Base-by-base conservation (phyloP, 1,140 invertebrate species). In the Muscidifurax raptorellus region DNA sequence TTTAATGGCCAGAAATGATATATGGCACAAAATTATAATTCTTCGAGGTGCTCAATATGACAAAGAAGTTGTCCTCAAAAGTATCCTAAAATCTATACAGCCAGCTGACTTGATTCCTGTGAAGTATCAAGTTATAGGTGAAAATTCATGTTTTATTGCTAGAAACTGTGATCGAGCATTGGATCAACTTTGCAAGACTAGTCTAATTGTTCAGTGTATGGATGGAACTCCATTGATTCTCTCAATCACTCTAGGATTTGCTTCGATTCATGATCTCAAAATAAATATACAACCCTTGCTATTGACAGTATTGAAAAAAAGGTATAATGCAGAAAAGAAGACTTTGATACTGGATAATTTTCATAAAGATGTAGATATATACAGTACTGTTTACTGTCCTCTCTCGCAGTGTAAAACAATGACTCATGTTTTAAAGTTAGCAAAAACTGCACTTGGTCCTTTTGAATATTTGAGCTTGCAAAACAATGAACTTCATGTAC, bases 81-180 rank as follows among this genome's bases (percentile, higher is more conserved):
- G 91, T 22, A 92, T 94, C 59, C 78, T 94, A n/a, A 90, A 90
- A 47, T 87, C 92, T 18, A 90, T 94, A 1, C 90, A 93, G 72
- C 94, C 94, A 10, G 87, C 91, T 6, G 93, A 94, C 80, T 87
- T 94, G 5, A 93, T 94, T 59, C 94, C 94, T 13, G 92, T 94
- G 0, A 90, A 87, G n/a, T 94, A 93, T 88, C 90, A 91, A 36
- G 84, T 88, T 13, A 87, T 88, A 5, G 91, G 91, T 1, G 87
- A 90, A 3, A 90, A 92, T 71, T 89, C 91, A 0, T 92, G 87
- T 64, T 94, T 94, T 83, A 84, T 94, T 36, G 92, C 92, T 5
- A 90, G 93, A 78, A 94, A 94, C 85, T 94, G 94, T 85, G 92
- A 92, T 5, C 83, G 90, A 4, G 94, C 94, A 0, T 86, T 94